phyloP scores from a whole-genome alignment of 53 echinoderm and acorn worm genomes.

The Pentamera pediparva region DNA sequence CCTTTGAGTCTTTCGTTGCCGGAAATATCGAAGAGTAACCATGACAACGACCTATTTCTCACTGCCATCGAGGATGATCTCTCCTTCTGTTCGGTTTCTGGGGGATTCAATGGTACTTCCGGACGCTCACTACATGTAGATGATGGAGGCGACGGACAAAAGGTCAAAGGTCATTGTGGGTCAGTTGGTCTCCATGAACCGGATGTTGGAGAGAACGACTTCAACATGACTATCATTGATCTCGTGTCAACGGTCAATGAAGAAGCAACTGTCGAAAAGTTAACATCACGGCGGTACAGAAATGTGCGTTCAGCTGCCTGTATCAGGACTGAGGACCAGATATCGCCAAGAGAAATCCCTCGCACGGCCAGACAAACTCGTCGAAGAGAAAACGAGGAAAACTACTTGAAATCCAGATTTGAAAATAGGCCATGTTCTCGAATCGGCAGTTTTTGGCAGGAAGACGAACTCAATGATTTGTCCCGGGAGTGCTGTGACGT shows the following conservation, averaged over 20 bases:
- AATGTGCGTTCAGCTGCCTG: conserved; percentile 48
- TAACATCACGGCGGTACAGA: not conserved
- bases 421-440: conserved; percentile 64
- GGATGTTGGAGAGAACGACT: not conserved
- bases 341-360: not conserved
- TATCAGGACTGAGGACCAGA: conserved; percentile 8
- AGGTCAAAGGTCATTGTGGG: not conserved
- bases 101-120: not conserved
- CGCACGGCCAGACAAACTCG: conserved; percentile 19
- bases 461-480: conserved; percentile 50
- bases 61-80: not conserved
- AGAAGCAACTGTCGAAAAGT: not conserved
- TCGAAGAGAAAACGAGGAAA: conserved; percentile 46
- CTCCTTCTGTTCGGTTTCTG: not conserved
- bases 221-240: conserved; percentile 7
- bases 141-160: no score
- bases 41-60: conserved; percentile 13
- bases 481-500: conserved; percentile 92
- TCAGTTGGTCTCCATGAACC: not conserved
- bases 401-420: conserved; percentile 49
- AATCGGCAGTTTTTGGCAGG: conserved; percentile 56
- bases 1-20: conserved; percentile 7
- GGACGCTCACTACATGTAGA: no score
- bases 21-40: conserved; percentile 24
- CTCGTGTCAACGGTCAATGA: conserved; percentile 14